phyloP scores from a whole-genome alignment of 1,140 invertebrate genomes.

The Eupristina koningsbergeri region DNA sequence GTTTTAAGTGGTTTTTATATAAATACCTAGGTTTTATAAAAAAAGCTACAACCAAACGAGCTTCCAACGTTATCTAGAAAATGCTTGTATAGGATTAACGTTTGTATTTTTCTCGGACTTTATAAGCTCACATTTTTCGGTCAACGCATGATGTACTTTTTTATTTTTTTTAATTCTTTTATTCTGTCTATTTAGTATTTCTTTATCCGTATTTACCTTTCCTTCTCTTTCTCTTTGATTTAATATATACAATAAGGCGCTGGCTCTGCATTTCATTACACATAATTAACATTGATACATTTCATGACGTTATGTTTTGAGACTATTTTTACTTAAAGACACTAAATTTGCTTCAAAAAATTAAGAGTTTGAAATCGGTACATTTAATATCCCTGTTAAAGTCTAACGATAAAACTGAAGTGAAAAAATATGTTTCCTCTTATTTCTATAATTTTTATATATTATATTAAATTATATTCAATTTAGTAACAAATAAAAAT shows the following conservation, averaged over 20 bases:
- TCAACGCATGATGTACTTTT: not conserved
- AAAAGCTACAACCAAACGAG: constrained; percentile 36
- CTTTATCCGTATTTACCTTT: not conserved
- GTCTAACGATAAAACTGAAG: no score
- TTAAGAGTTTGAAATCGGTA: not conserved
- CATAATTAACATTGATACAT: constrained; percentile 17
- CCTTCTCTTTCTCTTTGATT: not conserved
- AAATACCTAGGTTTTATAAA: constrained; percentile 3
- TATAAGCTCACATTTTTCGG: constrained; percentile 40
- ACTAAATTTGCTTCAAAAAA: not conserved
- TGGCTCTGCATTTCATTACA: not conserved
- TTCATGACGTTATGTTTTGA: no score
- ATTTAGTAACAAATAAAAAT: no score
- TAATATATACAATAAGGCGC: not conserved
- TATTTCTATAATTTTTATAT: no score
- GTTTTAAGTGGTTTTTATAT: no score
- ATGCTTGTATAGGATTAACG: constrained; percentile 47
- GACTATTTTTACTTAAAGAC: no score
- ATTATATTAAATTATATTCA: no score
- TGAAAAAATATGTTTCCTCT: no score
- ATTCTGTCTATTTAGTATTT: not conserved
- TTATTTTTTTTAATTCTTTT: constrained; percentile 21
- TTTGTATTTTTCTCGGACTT: constrained; percentile 46
- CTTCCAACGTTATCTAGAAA: constrained; percentile 33
- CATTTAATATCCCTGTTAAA: not conserved